Conservation (phyloP, 2,113 vertebrate species). For the Sturnira hondurensis region DNA sequence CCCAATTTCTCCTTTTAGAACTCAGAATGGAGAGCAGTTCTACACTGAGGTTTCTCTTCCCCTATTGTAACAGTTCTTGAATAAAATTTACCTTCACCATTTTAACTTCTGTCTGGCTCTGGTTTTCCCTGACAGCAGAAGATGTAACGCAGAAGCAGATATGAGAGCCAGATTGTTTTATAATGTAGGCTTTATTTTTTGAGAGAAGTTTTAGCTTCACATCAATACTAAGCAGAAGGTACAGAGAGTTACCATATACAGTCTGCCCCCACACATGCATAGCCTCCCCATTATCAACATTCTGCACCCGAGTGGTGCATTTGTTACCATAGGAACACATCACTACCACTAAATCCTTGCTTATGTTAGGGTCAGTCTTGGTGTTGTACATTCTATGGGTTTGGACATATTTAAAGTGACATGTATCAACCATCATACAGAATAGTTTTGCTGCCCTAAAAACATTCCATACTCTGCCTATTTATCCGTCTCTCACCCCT, state of each 20-base stretch:
- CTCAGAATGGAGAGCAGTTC: background rate
- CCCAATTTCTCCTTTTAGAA: background rate
- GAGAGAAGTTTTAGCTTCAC: background rate
- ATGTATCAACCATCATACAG: background rate
- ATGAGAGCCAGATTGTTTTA: background rate
- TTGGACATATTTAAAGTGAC: background rate
- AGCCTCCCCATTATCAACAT: background rate
- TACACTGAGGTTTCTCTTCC: background rate
- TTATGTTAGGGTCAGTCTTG: background rate
- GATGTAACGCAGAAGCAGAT: background rate
- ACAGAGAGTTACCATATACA: background rate
- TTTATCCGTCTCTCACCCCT: background rate
- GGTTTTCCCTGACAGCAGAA: background rate
- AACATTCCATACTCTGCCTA: background rate
- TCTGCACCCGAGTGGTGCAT: background rate
- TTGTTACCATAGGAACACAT: background rate
- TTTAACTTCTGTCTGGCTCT: background rate
- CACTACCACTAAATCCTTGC: background rate
- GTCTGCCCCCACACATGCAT: background rate
- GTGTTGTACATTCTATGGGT: background rate
- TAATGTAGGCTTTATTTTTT: background rate
- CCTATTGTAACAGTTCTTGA: background rate
- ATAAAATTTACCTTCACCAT: background rate
- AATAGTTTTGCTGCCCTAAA: background rate
- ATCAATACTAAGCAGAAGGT: background rate